Evolutionary conservation across 1,140 invertebrate genomes (phyloP), one percentile per base, ranked within the genome.

Genomic region (Orussus abietinus): DNA sequence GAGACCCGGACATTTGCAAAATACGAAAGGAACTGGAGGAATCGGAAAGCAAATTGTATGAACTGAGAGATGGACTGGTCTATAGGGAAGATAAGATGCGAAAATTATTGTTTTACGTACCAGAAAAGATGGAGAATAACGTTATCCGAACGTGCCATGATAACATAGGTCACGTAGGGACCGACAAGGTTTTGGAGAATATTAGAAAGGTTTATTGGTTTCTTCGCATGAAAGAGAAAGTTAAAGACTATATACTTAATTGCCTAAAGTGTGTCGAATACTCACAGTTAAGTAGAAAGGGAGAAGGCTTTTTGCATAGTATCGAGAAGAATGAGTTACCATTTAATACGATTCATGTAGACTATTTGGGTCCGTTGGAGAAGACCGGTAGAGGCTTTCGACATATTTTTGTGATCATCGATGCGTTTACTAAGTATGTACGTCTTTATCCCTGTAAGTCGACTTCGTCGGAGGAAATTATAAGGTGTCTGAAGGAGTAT

Each of bases 261-360:
- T 71, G 60, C 38, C 33, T 68, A 14, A 55, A 55, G 25, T 64
- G 62, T 38, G 48, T 66, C 18, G 25, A 34, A 29, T 63, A 44
- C 33, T 57, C 49, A 3, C 44, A 57, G 5, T 37, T 30, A 0
- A 33, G n/a, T 4, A 53, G 57, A 4, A 66, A 59, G 47, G 4
- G 6, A 5, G 42, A 54, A 42, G 56, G 53, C 5, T 26, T 34
- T 7, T 26, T 65, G 29, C 40, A 65, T 38, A 49, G 11, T 26
- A 56, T 59, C 19, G 47, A 49, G 29, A 51, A 54, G 20, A 52
- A 46, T 9, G 45, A 54, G 11, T 30, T 39, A 34, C 60, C 54
- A 1, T 57, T 63, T 41, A 52, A 45, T 30, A n/a, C n/a, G n/a
- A n/a, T n/a, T n/a, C n/a, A n/a, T n/a, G n/a, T n/a, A n/a, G n/a